Evolutionary conservation across 2,888 invertebrate genomes (phyloP).

Genomic region (Scaptomyza polygonia): DNA sequence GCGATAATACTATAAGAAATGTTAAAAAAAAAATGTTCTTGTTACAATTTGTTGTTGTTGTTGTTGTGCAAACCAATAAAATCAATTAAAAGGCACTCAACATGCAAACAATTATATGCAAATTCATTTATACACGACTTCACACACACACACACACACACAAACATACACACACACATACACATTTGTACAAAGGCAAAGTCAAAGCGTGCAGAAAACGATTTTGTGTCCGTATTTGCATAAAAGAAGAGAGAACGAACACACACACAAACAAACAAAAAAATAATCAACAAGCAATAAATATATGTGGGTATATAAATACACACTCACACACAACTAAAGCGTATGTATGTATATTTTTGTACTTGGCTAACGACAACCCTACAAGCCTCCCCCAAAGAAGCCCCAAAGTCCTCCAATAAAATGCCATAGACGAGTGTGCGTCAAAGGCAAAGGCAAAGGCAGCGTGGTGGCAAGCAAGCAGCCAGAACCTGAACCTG

Average conservation of each 20-base stretch:
- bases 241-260: constrained; percentile 30
- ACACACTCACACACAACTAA: constrained; percentile 31
- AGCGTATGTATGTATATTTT: constrained; percentile 1
- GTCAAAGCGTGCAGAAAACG: constrained; percentile 70
- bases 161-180: constrained; percentile 12
- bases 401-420: constrained; percentile 36
- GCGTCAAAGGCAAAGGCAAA: constrained; percentile 42
- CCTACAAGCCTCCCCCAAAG: constrained; percentile 22
- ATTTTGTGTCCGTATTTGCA: constrained; percentile 67
- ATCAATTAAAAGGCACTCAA: constrained; percentile 79
- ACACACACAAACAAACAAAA: not conserved
- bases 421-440: constrained; percentile 30
- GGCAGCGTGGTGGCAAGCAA: constrained; percentile 14
- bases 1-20: constrained; percentile 47
- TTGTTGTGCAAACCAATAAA: constrained; percentile 70
- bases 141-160: constrained; percentile 34
- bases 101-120: constrained; percentile 81
- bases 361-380: not conserved
- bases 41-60: constrained; percentile 25
- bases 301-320: constrained; percentile 41
- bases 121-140: constrained; percentile 64
- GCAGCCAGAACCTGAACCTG: constrained; percentile 58
- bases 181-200: constrained; percentile 37
- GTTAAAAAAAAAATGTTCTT: constrained; percentile 10
- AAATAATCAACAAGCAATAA: constrained; percentile 46